These are phyloP conservation scores for Dermatemys mawii DNA, from an alignment of 2,113 vertebrate genomes.

Conservation along the genomic window DNA sequence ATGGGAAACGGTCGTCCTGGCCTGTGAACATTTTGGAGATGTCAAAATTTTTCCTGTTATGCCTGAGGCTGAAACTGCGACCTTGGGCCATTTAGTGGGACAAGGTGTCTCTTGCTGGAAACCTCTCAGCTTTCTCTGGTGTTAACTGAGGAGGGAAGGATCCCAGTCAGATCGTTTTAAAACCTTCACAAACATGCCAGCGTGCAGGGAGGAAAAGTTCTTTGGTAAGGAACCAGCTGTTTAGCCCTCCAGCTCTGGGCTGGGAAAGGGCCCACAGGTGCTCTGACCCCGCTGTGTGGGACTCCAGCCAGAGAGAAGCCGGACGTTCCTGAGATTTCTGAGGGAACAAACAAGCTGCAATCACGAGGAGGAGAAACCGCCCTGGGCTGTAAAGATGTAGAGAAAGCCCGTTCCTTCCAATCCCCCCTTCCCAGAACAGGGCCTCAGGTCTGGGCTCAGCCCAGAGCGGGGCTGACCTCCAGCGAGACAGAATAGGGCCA, in stretches of 20 bases:
- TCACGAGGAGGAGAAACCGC: not conserved
- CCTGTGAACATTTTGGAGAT: not conserved
- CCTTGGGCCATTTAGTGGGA: not conserved
- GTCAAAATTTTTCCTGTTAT: not conserved
- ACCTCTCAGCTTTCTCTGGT: not conserved
- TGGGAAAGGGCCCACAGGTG: not conserved
- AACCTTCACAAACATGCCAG: too few species aligned
- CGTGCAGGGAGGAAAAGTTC: too few species aligned
- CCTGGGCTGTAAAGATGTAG: not conserved
- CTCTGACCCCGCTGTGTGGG: not conserved
- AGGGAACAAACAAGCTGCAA: not conserved
- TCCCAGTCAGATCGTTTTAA: not conserved
- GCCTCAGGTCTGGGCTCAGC: not conserved
- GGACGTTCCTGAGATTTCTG: not conserved
- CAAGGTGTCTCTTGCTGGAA: not conserved
- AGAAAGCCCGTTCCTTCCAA: not conserved
- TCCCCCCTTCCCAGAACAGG: not conserved
- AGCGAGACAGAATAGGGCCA: not conserved
- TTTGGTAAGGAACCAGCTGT: not conserved
- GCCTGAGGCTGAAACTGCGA: not conserved
- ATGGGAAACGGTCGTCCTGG: not conserved
- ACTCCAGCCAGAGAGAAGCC: not conserved
- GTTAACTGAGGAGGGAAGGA: not conserved
- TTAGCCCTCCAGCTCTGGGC: not conserved
- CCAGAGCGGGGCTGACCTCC: not conserved